Evolutionary conservation across 2,888 invertebrate genomes (phyloP), one percentile per base, ranked within the genome.

Genomic region (Drosophila kambysellisi): DNA sequence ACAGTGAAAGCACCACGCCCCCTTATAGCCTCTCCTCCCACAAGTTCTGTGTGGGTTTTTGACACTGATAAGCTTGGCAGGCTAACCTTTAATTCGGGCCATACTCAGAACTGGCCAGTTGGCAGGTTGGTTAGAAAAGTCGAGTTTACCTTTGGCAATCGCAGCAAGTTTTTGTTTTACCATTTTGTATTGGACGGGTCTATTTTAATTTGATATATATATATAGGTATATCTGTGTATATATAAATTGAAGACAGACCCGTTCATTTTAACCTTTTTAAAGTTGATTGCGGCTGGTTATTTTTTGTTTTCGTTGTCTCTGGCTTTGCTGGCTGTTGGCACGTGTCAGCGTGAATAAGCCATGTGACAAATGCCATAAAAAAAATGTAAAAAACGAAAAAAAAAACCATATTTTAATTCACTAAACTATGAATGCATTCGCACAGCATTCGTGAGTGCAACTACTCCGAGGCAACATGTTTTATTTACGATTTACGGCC

Each of bases 41-140:
- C 30, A 56, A 54, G 4, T 54, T 54, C 11, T 25, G 11, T 37
- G 11, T 41, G 32, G 33, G 30, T 57, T 63, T 77, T 74, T 81
- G 79, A 74, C 79, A 79, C 72, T 76, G 81, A 79, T 83, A 83
- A 83, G 87, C 79, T 69, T 60, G 54, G 50, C 29, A 37, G 37
- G 60, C 65, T 57, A 58, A 59, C 69, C 79, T 72, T 84, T 75
- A 81, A 87, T 82, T 61, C 83, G 63, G 32, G 60, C 81, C 65
- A 70, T 70, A 66, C 54, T 61, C n/a, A 46, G 20, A 25, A 53
- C 37, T 43, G 32, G 32, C 50, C 51, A 59, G 29, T 65, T 57
- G 35, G 33, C 61, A 15, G 50, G 12, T 54, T 57, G 39, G 20
- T 32, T 30, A 20, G 17, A 41, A 76, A 67, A 71, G 37, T 62